Base-by-base conservation (phyloP, 1,140 invertebrate genomes). In the Anthonomus grandis region DNA sequence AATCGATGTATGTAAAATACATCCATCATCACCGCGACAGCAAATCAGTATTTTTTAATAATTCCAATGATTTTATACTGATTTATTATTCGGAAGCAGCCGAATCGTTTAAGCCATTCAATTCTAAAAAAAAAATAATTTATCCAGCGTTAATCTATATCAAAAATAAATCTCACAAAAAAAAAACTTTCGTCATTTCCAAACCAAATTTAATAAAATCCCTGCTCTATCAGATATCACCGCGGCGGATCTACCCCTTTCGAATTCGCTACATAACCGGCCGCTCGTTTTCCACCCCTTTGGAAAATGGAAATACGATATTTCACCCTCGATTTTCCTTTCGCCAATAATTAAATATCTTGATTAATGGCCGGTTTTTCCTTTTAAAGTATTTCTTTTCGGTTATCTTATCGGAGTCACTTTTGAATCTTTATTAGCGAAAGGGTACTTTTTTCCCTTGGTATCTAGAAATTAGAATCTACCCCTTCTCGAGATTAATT, bases 311-410 rank as follows among this genome's bases (percentile, higher is more conserved):
- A 59, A 59, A 59, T 59, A 42, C 57, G 57, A 59, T 59, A 59
- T 59, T 59, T 59, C 50, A 53, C 57, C 57, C 57, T 52, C 49
- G 57, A 59, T 59, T 59, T 59, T 59, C 49, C 49, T 59, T 59
- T 59, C 57, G 57, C 57, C 57, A 59, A 59, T 59, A 59, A 59
- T 59, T 59, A 59, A 59, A 59, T 52, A 53, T 59, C 57, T 59
- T 59, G 57, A 59, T 59, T 59, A 59, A 59, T 59, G 57, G 49
- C 57, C 56, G 41, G 19, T 58, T 53, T 59, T 59, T 53, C 57
- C 49, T 53, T 53, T 53, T 47, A 52, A 59, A 53, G 55, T 57
- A 57, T 57, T 51, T 59, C 53, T 50, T 59, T 59, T 46, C 27
- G 48, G 50, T 48, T 53, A 52, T 53, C 57, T 53, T 53, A 52